A percentile compares a stretch with the other conserved stretches of the same genome.
phyloP scores from a whole-genome alignment of 2,797 vertebrate species.

The Catamblyrhynchus diadema region DNA sequence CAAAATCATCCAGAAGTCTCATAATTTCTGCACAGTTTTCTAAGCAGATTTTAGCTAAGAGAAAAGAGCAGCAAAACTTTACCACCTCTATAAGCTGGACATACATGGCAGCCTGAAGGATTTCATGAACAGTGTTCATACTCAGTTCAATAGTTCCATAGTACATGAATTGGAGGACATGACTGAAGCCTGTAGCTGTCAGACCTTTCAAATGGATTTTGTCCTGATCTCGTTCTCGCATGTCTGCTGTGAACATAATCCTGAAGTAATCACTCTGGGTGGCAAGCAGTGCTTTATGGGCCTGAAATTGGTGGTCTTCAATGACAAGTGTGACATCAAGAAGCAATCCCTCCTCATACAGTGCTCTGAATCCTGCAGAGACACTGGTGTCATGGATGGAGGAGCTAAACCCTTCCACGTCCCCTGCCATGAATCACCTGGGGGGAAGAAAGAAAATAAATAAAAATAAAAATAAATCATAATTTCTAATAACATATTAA shows the following conservation, averaged over 20 bases:
- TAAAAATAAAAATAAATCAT: conserved; percentile 66
- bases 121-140: conserved; percentile 98
- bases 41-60: conserved; percentile 97
- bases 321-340: conserved; percentile 93
- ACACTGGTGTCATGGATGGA: conserved; percentile 98
- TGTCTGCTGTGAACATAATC: conserved; percentile 99
- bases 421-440: conserved; percentile 87
- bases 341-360: conserved; percentile 97
- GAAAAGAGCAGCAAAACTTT: conserved; percentile 99
- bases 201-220: conserved; percentile 99
- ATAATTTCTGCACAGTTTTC: conserved; percentile 99
- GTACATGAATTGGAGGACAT: conserved; percentile 99
- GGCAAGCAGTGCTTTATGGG: conserved; percentile 97
- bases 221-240: conserved; percentile 98
- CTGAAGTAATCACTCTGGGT: conserved; percentile 99
- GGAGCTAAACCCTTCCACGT: conserved; percentile 99
- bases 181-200: conserved; percentile 95
- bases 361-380: conserved; percentile 95
- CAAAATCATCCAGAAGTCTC: conserved; percentile 98
- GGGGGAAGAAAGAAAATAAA: conserved; percentile 62
- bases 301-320: conserved; percentile 99
- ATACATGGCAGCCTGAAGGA: conserved; percentile 98
- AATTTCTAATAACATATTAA: conserved; percentile 57
- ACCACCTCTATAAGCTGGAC: conserved; percentile 98
- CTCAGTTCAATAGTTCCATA: conserved; percentile 98